Evolutionary conservation across 92 coral and sea anemone genomes (phyloP).

Genomic region (Metridium senile): DNA sequence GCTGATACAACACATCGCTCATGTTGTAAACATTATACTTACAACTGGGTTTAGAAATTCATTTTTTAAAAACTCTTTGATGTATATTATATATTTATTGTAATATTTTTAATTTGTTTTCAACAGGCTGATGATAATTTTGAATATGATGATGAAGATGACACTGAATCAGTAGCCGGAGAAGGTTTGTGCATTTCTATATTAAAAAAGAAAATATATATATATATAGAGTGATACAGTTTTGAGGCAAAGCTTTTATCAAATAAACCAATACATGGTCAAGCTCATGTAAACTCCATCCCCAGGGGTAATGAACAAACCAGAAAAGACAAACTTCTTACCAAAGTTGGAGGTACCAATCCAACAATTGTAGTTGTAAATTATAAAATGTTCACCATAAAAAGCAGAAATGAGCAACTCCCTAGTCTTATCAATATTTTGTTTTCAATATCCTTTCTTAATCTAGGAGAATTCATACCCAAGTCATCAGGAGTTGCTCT

Average conservation of each 20-base stretch:
- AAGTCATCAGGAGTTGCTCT: constrained; percentile 84
- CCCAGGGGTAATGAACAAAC: too few relatives aligned
- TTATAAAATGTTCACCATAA: not conserved
- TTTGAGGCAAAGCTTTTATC: too few relatives aligned
- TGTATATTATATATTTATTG: not conserved
- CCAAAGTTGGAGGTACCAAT: too few relatives aligned
- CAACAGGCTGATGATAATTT: constrained; percentile 25
- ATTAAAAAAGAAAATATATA: too few relatives aligned
- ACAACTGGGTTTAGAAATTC: not conserved
- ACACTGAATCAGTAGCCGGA: constrained; percentile 50
- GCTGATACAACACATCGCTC: too few relatives aligned
- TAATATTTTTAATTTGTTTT: not conserved
- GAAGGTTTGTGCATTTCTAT: constrained; percentile 52
- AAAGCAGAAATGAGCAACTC: not conserved
- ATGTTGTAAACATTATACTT: too few relatives aligned
- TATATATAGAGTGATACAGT: too few relatives aligned
- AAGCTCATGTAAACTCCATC: too few relatives aligned
- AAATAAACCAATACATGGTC: not conserved
- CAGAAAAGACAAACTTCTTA: too few relatives aligned
- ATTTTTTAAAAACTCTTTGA: not conserved
- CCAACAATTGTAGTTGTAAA: too few relatives aligned
- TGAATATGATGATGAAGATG: constrained; percentile 61
- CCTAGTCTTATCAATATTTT: too few relatives aligned
- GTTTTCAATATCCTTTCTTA: not conserved
- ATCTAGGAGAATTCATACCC: constrained; percentile 67